Base-by-base conservation (phyloP, 2,797 vertebrate species). In the Arrhamphus sclerolepis region DNA sequence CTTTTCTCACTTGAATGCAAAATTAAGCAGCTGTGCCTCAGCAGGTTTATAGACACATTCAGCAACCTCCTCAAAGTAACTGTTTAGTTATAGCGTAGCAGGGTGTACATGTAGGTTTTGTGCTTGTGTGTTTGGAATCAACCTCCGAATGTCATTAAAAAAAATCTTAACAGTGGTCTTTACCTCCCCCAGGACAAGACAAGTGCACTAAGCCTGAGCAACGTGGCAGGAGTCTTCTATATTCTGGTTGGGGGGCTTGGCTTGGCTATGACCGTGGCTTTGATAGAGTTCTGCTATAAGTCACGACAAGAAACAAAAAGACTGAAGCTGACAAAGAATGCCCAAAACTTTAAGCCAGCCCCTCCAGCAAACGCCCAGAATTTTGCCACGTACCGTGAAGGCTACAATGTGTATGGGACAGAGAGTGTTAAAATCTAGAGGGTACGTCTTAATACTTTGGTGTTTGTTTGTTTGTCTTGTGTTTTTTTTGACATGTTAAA, bases 271-370 rank as follows among this genome's bases (percentile, higher is more conserved):
- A 98, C 97, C 61, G 98, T 99, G 93, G 98, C 98, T 70, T 92
- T 99, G 89, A 96, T 99, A 90, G 98, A 99, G 92, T 99, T 99
- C 92, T 99, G 98, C 93, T 99, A 98, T 92, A 99, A 98, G 91
- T 98, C 97, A 62, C 94, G 95, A 78, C 95, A 97, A 76, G 98
- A 99, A 91, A 94, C 97, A 87, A 98, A 99, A 93, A 92, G 91
- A 89, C 96, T 99, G 90, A 97, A 97, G 91, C 92, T 99, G 86
- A 94, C 93, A 87, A 97, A 97, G 93, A 97, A 96, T 85, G 89
- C 95, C 39, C 96, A 97, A 91, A 98, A 96, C 92, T 98, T 98
- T 95, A 98, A 98, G 91, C 95, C 96, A 58, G 90, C 94, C 86
- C 95, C 96, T 49, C 91, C 95, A 31, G 88, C 95, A 86, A 96